Percentiles rank a stretch among this genome's conserved stretches.
Evolutionary conservation across 2,888 invertebrate genomes (phyloP).

Genomic region (Caradrina kadenii): DNA sequence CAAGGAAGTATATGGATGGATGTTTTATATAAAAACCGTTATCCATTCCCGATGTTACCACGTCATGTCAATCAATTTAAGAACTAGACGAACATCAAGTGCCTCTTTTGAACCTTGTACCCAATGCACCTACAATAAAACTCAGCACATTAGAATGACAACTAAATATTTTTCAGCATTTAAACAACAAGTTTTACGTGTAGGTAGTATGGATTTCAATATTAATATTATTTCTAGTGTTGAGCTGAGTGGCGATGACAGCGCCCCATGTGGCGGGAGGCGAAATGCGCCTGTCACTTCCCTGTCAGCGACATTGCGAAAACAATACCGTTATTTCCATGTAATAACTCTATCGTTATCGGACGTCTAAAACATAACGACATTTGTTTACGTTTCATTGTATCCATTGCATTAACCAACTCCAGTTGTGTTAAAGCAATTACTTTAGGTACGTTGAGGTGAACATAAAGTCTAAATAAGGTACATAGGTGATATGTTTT

Average conservation of each 20-base stretch:
- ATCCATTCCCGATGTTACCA: neutral
- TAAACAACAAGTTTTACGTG: slow-evolving; percentile 42
- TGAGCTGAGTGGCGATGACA: slow-evolving; percentile 82
- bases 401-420: slow-evolving; percentile 58
- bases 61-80: slow-evolving; percentile 20
- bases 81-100: slow-evolving; percentile 13
- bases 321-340: slow-evolving; percentile 85
- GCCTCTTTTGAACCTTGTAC: neutral
- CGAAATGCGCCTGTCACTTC: slow-evolving; percentile 79
- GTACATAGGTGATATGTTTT: neutral
- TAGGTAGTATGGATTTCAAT: slow-evolving; percentile 63
- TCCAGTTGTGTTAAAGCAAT: slow-evolving; percentile 29
- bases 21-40: neutral
- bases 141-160: neutral
- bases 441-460: slow-evolving; percentile 31
- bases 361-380: slow-evolving; percentile 81
- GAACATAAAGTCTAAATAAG: neutral
- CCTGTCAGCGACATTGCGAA: slow-evolving; percentile 77
- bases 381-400: slow-evolving; percentile 76
- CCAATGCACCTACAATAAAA: neutral
- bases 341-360: slow-evolving; percentile 83
- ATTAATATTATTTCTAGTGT: slow-evolving; percentile 73
- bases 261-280: slow-evolving; percentile 80
- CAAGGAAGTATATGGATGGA: neutral
- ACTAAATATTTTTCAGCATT: slow-evolving; percentile 20